These are phyloP conservation scores for Gerris buenoi DNA, from an alignment of 1,140 invertebrate genomes.

Conservation along the genomic window DNA sequence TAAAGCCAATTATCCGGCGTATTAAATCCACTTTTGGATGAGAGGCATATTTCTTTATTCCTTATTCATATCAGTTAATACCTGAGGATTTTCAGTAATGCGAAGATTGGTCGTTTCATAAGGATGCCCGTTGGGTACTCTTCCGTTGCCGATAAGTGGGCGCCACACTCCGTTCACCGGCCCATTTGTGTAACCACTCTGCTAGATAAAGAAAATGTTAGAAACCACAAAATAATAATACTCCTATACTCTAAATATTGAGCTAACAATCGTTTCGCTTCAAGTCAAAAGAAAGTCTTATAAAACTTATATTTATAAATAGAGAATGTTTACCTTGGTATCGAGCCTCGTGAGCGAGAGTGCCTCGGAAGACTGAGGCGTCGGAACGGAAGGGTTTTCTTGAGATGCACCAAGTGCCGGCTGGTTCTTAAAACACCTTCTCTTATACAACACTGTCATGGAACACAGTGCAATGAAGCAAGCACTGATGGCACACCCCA, in stretches of 20 bases:
- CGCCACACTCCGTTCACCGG: constrained; percentile 32
- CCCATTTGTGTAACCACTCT: constrained; percentile 34
- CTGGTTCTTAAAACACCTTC: constrained; percentile 26
- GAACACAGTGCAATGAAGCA: constrained; percentile 28
- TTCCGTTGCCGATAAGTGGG: constrained; percentile 32
- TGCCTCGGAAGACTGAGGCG: constrained; percentile 27
- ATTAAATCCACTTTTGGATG: no score
- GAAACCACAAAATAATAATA: no score
- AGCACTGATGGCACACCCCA: constrained; percentile 28
- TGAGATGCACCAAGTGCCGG: constrained; percentile 11
- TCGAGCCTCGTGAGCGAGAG: constrained; percentile 31
- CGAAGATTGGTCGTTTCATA: constrained; percentile 28
- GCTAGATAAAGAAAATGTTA: no score
- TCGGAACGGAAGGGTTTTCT: constrained; percentile 15
- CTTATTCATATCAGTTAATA: no score
- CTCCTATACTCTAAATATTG: no score
- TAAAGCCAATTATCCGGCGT: no score
- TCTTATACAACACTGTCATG: constrained; percentile 26
- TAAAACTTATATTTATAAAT: background rate
- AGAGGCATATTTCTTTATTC: no score
- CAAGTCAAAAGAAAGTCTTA: background rate
- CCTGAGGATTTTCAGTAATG: constrained; percentile 40
- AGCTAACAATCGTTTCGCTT: background rate
- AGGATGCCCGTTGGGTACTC: constrained; percentile 30
- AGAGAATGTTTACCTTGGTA: constrained; percentile 29